Percentiles rank a stretch among this genome's conserved stretches.
Evolutionary conservation across 2,113 vertebrate species (phyloP).

Genomic region (Sialia sialis): DNA sequence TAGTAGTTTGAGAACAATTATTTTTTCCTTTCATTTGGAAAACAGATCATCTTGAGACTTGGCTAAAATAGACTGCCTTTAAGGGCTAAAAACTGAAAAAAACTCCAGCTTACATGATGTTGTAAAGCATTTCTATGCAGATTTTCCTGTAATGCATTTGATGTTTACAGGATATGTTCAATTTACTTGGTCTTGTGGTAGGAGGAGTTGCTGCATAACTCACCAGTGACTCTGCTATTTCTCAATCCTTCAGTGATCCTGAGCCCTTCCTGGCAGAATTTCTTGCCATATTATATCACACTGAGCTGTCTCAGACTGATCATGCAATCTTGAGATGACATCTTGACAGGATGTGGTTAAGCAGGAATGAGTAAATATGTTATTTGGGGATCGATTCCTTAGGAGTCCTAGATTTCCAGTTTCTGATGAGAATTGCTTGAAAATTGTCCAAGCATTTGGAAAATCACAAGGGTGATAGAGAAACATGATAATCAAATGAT

Average conservation of each 20-base stretch:
- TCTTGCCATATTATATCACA: not conserved
- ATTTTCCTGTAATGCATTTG: not conserved
- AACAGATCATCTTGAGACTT: not conserved
- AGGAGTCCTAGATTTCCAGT: not conserved
- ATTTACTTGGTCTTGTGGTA: not conserved
- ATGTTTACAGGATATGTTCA: not conserved
- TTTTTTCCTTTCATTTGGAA: not conserved
- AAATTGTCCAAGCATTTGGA: not conserved
- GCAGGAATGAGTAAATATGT: not conserved
- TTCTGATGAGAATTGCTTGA: not conserved
- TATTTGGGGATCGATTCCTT: not conserved
- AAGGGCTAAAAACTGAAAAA: not conserved
- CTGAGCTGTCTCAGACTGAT: not conserved
- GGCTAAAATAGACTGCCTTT: not conserved
- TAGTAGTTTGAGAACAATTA: not conserved
- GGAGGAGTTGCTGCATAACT: constrained; percentile 26
- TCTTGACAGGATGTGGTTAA: constrained; percentile 4
- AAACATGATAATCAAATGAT: not conserved
- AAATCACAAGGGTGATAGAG: not conserved
- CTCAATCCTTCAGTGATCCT: not conserved
- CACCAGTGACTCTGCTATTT: constrained; percentile 2
- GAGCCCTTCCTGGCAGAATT: constrained; percentile 35
- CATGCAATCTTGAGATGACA: not conserved
- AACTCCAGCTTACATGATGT: not conserved
- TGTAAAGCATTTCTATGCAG: not conserved